A percentile compares a stretch with the other conserved stretches of the same genome.
phyloP scores from a whole-genome alignment of 2,888 invertebrate species.

The Ochropacha duplaris region DNA sequence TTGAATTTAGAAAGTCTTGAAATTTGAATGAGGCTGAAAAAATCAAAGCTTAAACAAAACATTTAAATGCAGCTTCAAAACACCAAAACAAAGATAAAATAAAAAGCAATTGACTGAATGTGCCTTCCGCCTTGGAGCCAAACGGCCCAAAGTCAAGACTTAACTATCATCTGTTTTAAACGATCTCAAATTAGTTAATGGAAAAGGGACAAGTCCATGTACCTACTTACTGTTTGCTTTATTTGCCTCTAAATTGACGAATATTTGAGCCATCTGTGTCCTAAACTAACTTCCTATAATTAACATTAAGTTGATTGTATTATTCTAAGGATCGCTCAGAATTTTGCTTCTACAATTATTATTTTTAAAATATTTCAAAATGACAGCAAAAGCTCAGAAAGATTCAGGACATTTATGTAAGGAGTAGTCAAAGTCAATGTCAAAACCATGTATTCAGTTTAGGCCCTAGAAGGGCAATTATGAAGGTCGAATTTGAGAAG shows the following conservation, averaged over 20 bases:
- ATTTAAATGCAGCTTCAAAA: neutral
- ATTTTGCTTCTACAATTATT: neutral
- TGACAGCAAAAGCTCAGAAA: no score
- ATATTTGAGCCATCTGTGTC: constrained; percentile 43
- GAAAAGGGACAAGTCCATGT: neutral
- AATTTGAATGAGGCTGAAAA: no score
- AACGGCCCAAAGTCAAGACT: neutral
- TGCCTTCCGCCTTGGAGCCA: neutral
- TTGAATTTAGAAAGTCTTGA: no score
- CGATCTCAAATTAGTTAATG: neutral
- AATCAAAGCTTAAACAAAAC: no score
- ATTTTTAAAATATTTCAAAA: no score
- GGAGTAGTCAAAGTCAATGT: no score
- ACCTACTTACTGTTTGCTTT: neutral
- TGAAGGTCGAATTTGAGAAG: no score
- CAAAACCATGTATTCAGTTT: no score
- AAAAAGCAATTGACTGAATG: neutral
- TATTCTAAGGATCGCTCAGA: neutral
- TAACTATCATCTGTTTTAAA: constrained; percentile 1
- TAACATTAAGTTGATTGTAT: constrained; percentile 27
- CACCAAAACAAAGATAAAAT: neutral
- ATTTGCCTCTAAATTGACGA: constrained; percentile 35
- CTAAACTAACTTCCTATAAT: no score
- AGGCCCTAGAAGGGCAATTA: no score
- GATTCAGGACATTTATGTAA: no score